Evolutionary conservation across 2,888 invertebrate species (phyloP).

Genomic region (Macropis europaea): DNA sequence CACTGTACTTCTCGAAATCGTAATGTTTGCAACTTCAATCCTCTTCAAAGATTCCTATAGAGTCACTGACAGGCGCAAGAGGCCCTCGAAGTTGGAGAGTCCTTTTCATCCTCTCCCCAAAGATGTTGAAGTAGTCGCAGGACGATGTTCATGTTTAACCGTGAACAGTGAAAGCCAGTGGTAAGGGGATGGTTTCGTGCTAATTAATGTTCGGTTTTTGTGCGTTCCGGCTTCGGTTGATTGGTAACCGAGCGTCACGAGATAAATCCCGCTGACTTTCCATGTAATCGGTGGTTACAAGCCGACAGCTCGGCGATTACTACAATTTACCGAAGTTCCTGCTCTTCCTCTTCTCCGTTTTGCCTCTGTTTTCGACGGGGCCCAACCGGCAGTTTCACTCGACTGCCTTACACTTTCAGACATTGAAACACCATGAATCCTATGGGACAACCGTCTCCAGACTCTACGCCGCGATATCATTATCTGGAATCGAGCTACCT

Average conservation of each 20-base stretch:
- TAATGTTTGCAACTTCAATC: too few species aligned
- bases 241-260: conserved; percentile 24
- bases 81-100: neutral
- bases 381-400: neutral
- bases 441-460: neutral
- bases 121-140: too few species aligned
- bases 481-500: conserved; percentile 18
- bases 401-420: conserved; percentile 5
- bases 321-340: conserved; percentile 33
- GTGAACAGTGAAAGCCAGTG: neutral
- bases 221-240: conserved; percentile 20
- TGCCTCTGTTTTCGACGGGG: neutral
- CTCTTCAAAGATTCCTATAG: too few species aligned
- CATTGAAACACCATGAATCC: neutral
- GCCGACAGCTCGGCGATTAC: conserved; percentile 26
- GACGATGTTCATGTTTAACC: neutral
- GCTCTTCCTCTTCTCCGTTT: neutral
- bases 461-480: conserved; percentile 31
- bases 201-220: conserved; percentile 31
- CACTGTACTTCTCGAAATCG: too few species aligned
- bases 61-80: too few species aligned
- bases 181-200: neutral
- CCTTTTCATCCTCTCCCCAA: too few species aligned
- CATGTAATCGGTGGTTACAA: conserved; percentile 37
- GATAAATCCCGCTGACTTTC: conserved; percentile 40